phyloP scores from a whole-genome alignment of 1,140 invertebrate species.

The Sipha flava region DNA sequence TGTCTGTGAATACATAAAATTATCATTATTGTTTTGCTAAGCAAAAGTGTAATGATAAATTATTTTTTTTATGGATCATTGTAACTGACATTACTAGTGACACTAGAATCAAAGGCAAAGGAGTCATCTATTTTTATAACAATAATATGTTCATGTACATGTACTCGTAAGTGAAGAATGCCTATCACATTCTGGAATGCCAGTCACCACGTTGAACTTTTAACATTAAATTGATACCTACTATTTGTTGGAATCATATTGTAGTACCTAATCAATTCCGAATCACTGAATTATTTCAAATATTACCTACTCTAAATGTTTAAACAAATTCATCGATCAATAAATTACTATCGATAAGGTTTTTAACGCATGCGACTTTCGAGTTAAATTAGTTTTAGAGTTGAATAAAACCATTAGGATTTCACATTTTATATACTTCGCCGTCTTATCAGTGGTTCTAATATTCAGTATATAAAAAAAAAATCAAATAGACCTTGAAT shows the following conservation, averaged over 20 bases:
- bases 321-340: no score
- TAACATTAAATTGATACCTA: no score
- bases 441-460: no score
- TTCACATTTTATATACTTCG: neutral
- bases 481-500: neutral
- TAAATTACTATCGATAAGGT: no score
- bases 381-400: neutral
- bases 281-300: no score
- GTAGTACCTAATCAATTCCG: no score
- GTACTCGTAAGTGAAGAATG: neutral
- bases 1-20: neutral
- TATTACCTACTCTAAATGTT: no score
- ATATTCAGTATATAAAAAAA: no score
- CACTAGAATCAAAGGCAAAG: neutral
- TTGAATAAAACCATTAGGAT: neutral
- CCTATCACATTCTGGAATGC: neutral
- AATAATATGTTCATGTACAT: neutral
- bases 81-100: neutral
- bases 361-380: no score
- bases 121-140: slow-evolving; percentile 15
- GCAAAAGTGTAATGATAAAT: neutral
- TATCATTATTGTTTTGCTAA: no score
- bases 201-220: neutral
- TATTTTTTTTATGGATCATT: neutral
- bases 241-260: no score